A percentile compares a stretch with the other conserved stretches of the same genome.
Evolutionary conservation across 2,113 vertebrate genomes (phyloP).

Genomic region (Herpailurus yagouaroundi): DNA sequence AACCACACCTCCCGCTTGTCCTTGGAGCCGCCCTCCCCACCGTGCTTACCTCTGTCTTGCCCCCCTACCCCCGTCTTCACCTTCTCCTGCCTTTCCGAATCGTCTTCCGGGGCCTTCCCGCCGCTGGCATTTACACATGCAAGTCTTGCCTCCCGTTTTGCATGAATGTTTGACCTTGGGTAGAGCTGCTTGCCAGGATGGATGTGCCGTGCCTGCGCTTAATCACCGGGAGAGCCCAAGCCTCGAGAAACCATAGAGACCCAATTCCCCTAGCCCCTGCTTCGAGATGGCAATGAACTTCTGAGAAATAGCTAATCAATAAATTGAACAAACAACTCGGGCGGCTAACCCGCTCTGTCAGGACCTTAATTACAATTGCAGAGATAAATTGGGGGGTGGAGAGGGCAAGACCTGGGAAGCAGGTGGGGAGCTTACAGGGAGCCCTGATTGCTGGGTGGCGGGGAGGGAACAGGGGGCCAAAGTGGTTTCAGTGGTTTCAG

Average conservation of each 20-base stretch:
- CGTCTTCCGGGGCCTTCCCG: constrained; percentile 64
- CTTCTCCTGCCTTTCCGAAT: constrained; percentile 48
- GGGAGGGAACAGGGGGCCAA: accelerated
- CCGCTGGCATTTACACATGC: constrained; percentile 80
- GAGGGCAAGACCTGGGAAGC: not conserved
- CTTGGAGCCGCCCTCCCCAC: not conserved
- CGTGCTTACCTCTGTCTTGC: accelerated
- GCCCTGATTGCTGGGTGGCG: not conserved
- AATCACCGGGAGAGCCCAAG: constrained; percentile 82
- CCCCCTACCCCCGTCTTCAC: accelerated
- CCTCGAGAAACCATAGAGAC: constrained; percentile 80
- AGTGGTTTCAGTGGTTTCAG: too few relatives aligned
- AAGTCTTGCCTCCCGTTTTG: constrained; percentile 81
- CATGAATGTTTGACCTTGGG: constrained; percentile 86
- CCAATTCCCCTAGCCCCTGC: constrained; percentile 79
- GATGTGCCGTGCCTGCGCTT: constrained; percentile 83
- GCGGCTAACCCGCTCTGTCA: constrained; percentile 81
- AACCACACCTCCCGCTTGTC: not conserved
- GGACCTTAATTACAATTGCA: constrained; percentile 85
- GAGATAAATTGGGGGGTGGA: constrained; percentile 79
- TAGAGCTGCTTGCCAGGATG: constrained; percentile 79
- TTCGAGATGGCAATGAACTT: constrained; percentile 86
- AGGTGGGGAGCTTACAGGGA: not conserved
- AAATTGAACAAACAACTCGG: constrained; percentile 85
- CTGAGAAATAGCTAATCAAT: constrained; percentile 88